phyloP scores from a whole-genome alignment of 2,113 vertebrate species.

The Deroptyus accipitrinus region DNA sequence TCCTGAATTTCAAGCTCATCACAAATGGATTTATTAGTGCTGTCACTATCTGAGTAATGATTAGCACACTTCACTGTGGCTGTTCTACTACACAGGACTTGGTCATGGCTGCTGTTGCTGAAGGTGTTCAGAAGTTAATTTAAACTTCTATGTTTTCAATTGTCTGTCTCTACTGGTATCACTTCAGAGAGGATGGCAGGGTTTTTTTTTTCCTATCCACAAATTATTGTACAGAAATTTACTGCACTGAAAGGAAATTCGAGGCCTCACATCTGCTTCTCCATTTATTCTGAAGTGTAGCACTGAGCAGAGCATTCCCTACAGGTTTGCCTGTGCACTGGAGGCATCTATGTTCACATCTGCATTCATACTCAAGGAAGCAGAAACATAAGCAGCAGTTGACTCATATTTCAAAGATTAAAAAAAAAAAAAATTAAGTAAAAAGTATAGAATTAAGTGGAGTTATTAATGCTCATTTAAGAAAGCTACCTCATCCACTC shows the following conservation, averaged over 20 bases:
- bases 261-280: neutral
- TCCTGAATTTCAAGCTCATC: neutral
- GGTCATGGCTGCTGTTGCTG: neutral
- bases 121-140: neutral
- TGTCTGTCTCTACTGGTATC: neutral
- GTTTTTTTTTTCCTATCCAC: neutral
- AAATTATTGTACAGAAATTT: neutral
- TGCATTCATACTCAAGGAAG: neutral
- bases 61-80: neutral
- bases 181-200: neutral
- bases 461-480: neutral
- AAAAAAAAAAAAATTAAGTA: neutral
- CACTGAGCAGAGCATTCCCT: neutral
- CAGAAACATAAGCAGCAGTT: neutral
- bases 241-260: neutral
- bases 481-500: neutral
- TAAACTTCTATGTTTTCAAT: neutral
- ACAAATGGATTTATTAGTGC: neutral
- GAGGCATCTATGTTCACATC: neutral
- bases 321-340: neutral
- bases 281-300: neutral
- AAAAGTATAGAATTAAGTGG: neutral
- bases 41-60: neutral
- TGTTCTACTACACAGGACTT: neutral
- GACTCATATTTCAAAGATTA: neutral